Evolutionary conservation across 1,140 invertebrate species (phyloP).

Genomic region (Brachionus manjavacas): DNA sequence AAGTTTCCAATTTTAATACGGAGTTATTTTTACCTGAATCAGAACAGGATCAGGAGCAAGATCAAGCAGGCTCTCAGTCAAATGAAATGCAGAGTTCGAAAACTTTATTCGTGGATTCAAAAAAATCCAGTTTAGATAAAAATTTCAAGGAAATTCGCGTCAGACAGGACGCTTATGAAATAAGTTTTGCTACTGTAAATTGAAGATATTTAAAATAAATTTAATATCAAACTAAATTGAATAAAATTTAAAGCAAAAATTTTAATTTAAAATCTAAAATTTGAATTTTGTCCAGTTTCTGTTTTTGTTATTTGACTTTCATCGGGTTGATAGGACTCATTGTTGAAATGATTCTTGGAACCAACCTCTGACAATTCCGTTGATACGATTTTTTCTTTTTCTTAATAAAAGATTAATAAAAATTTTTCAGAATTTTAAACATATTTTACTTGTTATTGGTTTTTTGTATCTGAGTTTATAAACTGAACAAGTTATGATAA

Average conservation of each 20-base stretch:
- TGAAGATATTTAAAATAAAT: neutral
- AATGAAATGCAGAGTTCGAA: neutral
- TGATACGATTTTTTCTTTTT: neutral
- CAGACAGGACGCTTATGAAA: slow-evolving; percentile 22
- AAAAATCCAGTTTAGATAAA: neutral
- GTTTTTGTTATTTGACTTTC: neutral
- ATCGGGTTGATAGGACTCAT: neutral
- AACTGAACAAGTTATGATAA: neutral
- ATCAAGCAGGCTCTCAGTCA: neutral
- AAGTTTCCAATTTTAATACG: slow-evolving; percentile 7
- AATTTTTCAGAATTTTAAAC: neutral
- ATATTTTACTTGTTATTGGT: neutral
- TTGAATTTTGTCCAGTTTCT: neutral
- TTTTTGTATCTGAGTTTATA: slow-evolving; percentile 6
- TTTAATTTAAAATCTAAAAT: neutral
- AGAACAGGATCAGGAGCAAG: neutral
- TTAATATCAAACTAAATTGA: neutral
- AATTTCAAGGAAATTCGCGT: slow-evolving; percentile 38
- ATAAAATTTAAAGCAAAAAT: neutral
- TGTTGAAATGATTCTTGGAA: neutral
- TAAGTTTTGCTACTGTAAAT: slow-evolving; percentile 2
- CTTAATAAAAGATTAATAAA: neutral
- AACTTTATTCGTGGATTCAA: neutral
- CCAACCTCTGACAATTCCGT: neutral
- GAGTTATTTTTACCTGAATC: neutral